These are phyloP conservation scores for Periparus ater DNA, from an alignment of 2,797 vertebrate species.

Conservation along the genomic window DNA sequence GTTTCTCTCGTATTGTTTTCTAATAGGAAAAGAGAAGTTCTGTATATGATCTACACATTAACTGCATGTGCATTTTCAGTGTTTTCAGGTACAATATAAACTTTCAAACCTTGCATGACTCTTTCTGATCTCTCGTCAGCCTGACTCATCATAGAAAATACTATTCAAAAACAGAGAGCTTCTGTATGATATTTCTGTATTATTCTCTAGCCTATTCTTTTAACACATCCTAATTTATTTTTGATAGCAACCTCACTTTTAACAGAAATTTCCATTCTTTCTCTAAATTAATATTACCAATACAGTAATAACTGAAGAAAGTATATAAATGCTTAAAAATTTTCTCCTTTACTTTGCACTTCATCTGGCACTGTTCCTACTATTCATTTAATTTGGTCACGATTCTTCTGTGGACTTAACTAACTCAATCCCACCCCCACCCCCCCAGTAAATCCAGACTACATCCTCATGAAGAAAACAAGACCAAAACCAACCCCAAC, in stretches of 20 bases:
- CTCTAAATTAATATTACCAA: conserved; percentile 35
- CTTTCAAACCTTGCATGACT: neutral
- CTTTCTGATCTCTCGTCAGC: neutral
- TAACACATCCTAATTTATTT: neutral
- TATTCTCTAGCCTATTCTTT: neutral
- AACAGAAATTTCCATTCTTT: conserved; percentile 15
- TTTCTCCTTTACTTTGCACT: neutral
- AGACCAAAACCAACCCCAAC: neutral
- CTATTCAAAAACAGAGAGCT: neutral
- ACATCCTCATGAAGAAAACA: neutral
- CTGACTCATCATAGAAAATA: neutral
- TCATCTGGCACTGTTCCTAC: neutral
- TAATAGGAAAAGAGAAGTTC: neutral
- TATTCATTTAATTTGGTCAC: neutral
- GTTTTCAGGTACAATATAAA: neutral
- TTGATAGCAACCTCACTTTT: conserved; percentile 7
- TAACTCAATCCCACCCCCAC: neutral
- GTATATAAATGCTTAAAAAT: neutral
- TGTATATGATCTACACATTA: neutral
- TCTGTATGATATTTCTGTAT: neutral
- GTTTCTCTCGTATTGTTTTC: neutral
- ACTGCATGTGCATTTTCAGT: neutral
- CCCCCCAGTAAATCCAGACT: accelerated
- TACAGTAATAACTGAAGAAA: neutral
- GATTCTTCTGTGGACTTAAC: neutral